phyloP scores from a whole-genome alignment of 2,888 invertebrate genomes.

The Arge pagana region DNA sequence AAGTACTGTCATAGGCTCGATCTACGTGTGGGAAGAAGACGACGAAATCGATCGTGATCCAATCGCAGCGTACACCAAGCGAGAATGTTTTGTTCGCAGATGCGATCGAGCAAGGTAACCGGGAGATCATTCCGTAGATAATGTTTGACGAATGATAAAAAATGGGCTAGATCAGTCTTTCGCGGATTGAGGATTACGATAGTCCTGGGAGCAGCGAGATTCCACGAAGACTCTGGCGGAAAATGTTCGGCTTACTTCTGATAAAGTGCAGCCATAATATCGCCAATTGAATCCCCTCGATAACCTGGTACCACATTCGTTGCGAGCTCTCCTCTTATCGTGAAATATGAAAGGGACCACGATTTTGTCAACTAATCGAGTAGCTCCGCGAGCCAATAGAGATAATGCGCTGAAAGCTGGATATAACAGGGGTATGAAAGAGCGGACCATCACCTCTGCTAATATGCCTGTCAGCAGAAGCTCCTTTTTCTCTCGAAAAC shows the following conservation, averaged over 20 bases:
- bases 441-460: no score
- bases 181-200: no score
- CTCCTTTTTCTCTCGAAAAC: no score
- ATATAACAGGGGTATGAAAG: no score
- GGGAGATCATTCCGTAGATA: constrained; percentile 11
- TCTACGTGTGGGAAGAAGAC: not conserved
- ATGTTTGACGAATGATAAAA: constrained; percentile 21
- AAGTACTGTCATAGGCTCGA: no score
- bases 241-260: constrained; percentile 23
- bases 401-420: no score
- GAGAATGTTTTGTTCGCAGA: not conserved
- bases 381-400: no score
- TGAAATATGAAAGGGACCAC: constrained; percentile 29
- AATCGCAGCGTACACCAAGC: not conserved
- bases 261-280: constrained; percentile 35
- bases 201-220: no score
- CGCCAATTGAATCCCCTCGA: constrained; percentile 38
- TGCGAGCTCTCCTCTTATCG: constrained; percentile 35
- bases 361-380: constrained; percentile 38
- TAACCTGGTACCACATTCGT: constrained; percentile 36
- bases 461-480: no score
- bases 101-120: no score
- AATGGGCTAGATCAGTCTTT: constrained; percentile 25
- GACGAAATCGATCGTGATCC: not conserved
- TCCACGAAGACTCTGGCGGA: no score